Evolutionary conservation across 37 sponge, comb jelly and placozoan species (phyloP), one percentile per base, ranked within the genome.

Genomic region (Lycopodina hypogea): DNA sequence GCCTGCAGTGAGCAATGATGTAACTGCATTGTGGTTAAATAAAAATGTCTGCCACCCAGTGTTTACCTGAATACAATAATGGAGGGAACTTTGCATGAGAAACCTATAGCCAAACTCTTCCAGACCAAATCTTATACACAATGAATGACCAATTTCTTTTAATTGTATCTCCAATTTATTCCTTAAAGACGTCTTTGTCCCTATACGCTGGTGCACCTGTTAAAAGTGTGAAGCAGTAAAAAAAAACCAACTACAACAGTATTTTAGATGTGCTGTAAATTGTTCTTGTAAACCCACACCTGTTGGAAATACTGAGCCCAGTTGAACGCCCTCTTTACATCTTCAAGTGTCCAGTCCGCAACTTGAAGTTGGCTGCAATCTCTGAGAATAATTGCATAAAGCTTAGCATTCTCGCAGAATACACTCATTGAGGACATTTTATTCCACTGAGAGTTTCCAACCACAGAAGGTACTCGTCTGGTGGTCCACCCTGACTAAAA

Each of bases 301-400:
- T 75, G 68, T 3, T 69, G 55, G 65, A 89, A 89, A 70, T 84
- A 89, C 12, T 71, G 26, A 8, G 86, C 62, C 90, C 90, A 89
- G 18, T 80, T 42, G 58, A 84, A 53, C 17, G 90, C 86, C 52
- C 86, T 75, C 9, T 70, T 59, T 32, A 89, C 24, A 45, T 89
- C 90, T 41, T 89, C 86, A 17, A 34, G 23, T 69, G 75, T 71
- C 90, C 90, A 89, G 4, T 76, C 52, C 19, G 74, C 68, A 15
- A 89, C 75, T 64, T 89, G 73, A 39, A 71, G 69, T 17, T 80
- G 68, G 33, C 69, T 73, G 50, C 80, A 84, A 19, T 55, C 73
- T 32, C 28, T 63, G 29, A 89, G 56, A 35, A 89, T 68, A n/a
- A 76, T 73, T 0, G 45, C 15, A 42, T 84, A 84, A 41, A 36